Conservation (phyloP, 2,888 invertebrate species). For the Netelia fuscicornis region DNA sequence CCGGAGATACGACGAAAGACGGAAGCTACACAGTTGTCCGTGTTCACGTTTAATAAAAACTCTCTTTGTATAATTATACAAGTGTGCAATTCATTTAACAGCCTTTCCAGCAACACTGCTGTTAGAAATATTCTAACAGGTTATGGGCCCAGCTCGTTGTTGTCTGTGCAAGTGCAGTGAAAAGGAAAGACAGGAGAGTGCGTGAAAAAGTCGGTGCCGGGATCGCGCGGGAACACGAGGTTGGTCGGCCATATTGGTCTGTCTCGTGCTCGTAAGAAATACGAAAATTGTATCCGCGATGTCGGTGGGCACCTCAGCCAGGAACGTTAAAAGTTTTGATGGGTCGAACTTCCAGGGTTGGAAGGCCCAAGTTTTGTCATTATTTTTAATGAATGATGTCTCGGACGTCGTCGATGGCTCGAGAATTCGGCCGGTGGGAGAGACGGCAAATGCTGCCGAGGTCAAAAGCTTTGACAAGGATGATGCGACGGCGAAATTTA, state of each 20-base stretch:
- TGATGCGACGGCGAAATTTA: slow-evolving; percentile 55
- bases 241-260: slow-evolving; percentile 27
- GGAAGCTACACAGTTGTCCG: too few species aligned
- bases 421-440: slow-evolving; percentile 7
- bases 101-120: too few species aligned
- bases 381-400: slow-evolving; percentile 35
- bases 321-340: slow-evolving; percentile 14
- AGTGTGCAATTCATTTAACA: too few species aligned
- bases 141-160: too few species aligned
- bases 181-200: too few species aligned
- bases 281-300: slow-evolving; percentile 38
- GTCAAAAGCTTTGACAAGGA: background rate
- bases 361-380: slow-evolving; percentile 16
- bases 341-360: slow-evolving; percentile 39
- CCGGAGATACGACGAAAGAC: too few species aligned
- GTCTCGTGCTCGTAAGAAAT: background rate
- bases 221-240: background rate
- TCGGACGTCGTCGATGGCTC: slow-evolving; percentile 27
- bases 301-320: slow-evolving; percentile 17
- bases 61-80: too few species aligned
- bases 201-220: too few species aligned
- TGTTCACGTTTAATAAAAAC: too few species aligned
- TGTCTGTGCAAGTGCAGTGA: too few species aligned
- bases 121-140: too few species aligned
- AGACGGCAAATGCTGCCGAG: slow-evolving; percentile 5